Base-by-base conservation (phyloP, 53 echinoderm and acorn worm species). In the Temnopleurus reevesii region DNA sequence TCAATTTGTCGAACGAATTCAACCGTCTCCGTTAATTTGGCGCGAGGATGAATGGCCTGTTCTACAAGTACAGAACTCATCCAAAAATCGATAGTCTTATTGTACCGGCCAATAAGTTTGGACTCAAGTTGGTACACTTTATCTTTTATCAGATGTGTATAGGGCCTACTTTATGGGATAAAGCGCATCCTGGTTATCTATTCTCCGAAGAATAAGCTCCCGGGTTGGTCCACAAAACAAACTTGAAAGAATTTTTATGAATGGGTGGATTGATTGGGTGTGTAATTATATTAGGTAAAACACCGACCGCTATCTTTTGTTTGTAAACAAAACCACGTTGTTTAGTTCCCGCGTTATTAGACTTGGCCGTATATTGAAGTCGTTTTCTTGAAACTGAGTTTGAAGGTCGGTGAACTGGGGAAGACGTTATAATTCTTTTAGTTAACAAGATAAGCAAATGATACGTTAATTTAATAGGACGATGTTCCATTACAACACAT, bases 221-320 rank as follows among this genome's bases (percentile, higher is more conserved):
- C 71, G 23, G 36, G 71, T 71, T 38, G 71, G 71, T 71, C 66
- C 4, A 15, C 13, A 13, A 31, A n/a, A n/a, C 41, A 0, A 36
- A 12, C 29, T n/a, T n/a, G n/a, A 38, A 13, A 33, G 31, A 12
- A 1, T 38, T 38, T 41, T 71, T 17, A 33, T 41, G 71, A 71
- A 71, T 71, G 71, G 41, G n/a, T n/a, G 63, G 31, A 38, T 66
- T 18, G n/a, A 64, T 71, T 4, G 30, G 63, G 71, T 41, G 71
- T 71, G 41, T 36, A n/a, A n/a, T n/a, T n/a, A 41, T 38, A 41
- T 71, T 71, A 71, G 36, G 71, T 71, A 41, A 71, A 4, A 41
- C n/a, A 23, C 71, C 71, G 71, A 10, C 43, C 71, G 71, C 38
- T 41, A 71, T 71, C 71, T 41, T 65, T 71, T 71, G 71, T 71